A percentile compares a stretch with the other conserved stretches of the same genome.
phyloP scores from a whole-genome alignment of 2,888 invertebrate genomes.

The Ectemnius lituratus region DNA sequence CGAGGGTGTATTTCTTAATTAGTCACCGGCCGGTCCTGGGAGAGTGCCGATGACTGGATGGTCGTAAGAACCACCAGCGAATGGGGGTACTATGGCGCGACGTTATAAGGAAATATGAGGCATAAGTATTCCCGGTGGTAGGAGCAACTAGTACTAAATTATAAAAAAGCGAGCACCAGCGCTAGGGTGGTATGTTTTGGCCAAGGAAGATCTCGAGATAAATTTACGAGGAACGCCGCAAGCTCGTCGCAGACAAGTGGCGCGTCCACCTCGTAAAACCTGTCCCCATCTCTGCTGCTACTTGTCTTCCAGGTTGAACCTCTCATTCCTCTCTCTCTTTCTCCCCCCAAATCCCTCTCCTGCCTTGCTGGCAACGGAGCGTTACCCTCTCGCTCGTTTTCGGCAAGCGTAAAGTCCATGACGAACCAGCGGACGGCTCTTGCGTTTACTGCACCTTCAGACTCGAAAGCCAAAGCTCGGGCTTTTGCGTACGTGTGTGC shows the following conservation, averaged over 20 bases:
- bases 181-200: neutral
- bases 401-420: constrained; percentile 49
- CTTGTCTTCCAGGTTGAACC: neutral
- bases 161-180: constrained; percentile 22
- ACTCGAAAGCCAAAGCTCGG: constrained; percentile 47
- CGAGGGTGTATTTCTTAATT: neutral
- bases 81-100: constrained; percentile 16
- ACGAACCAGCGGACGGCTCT: constrained; percentile 25
- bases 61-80: neutral
- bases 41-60: neutral
- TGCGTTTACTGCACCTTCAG: constrained; percentile 47
- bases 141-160: constrained; percentile 50
- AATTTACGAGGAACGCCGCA: constrained; percentile 58
- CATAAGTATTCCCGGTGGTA: constrained; percentile 47
- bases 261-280: constrained; percentile 60
- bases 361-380: constrained; percentile 26
- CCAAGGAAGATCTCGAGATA: constrained; percentile 49
- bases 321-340: constrained; percentile 5
- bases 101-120: constrained; percentile 55
- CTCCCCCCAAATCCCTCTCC: neutral
- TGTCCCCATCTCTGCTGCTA: constrained; percentile 29
- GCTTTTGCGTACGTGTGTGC: neutral
- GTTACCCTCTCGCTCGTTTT: constrained; percentile 31
- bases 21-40: neutral
- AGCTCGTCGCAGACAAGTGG: constrained; percentile 61